A percentile compares a stretch with the other conserved stretches of the same genome.
Evolutionary conservation across 2,797 vertebrate genomes (phyloP).

Genomic region (Scolopax bukidnonensis): DNA sequence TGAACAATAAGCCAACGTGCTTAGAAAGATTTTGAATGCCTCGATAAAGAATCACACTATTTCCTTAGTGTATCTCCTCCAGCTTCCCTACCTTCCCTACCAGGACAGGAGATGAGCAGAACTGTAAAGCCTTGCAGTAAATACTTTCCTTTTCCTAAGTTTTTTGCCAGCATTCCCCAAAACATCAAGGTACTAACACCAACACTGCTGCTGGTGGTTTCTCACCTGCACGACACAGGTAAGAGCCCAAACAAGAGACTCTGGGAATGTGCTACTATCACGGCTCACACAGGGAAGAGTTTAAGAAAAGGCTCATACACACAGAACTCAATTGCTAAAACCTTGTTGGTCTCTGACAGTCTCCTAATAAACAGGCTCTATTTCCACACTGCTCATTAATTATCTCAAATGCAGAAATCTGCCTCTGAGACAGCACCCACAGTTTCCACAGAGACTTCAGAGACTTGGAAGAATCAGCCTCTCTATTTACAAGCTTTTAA

Average conservation of each 20-base stretch:
- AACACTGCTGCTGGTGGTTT: background rate
- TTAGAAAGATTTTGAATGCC: background rate
- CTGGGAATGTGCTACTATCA: background rate
- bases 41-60: background rate
- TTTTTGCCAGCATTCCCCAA: background rate
- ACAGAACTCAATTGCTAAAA: background rate
- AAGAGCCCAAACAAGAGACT: background rate
- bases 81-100: background rate
- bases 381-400: slow-evolving; percentile 6
- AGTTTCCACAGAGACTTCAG: background rate
- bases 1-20: background rate
- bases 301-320: background rate
- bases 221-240: background rate
- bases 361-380: background rate
- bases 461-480: background rate
- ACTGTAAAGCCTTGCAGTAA: background rate
- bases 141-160: background rate
- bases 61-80: background rate
- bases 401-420: background rate
- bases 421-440: background rate
- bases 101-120: background rate
- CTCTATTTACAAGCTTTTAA: background rate
- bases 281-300: background rate
- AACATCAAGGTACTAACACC: background rate
- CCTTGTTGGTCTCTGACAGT: background rate